Percentiles rank a stretch among this genome's conserved stretches.
Evolutionary conservation across 2,113 vertebrate genomes (phyloP).

Genomic region (Guaruba guarouba): DNA sequence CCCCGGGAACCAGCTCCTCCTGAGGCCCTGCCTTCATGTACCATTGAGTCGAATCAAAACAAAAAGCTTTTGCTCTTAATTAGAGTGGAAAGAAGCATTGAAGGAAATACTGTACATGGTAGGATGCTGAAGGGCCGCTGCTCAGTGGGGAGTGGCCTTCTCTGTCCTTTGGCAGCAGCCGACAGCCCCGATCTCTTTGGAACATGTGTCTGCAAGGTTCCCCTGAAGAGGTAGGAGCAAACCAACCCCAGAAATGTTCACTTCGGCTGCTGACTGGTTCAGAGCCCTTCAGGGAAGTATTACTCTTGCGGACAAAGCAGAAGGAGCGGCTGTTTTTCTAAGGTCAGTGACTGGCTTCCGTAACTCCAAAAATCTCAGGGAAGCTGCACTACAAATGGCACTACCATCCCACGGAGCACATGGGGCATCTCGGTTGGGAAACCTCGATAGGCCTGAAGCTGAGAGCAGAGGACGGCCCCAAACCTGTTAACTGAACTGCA

Average conservation of each 20-base stretch:
- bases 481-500: neutral
- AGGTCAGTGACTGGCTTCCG: neutral
- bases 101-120: constrained; percentile 51
- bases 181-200: constrained; percentile 51
- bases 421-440: neutral
- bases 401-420: neutral
- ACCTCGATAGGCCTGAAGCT: neutral
- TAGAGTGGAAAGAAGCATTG: neutral
- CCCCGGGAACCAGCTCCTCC: constrained; percentile 39
- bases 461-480: neutral
- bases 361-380: neutral
- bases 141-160: neutral
- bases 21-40: constrained; percentile 68
- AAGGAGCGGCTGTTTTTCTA: neutral
- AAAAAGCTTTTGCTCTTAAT: constrained; percentile 1
- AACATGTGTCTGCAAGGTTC: constrained; percentile 25
- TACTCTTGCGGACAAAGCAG: neutral
- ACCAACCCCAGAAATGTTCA: neutral
- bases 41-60: neutral
- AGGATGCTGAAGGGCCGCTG: neutral
- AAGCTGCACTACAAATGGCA: neutral
- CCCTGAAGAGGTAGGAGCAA: constrained; percentile 52
- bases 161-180: constrained; percentile 42
- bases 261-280: neutral
- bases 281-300: neutral